Evolutionary conservation across 2,113 vertebrate genomes (phyloP).

Genomic region (Syngnathus scovelli): DNA sequence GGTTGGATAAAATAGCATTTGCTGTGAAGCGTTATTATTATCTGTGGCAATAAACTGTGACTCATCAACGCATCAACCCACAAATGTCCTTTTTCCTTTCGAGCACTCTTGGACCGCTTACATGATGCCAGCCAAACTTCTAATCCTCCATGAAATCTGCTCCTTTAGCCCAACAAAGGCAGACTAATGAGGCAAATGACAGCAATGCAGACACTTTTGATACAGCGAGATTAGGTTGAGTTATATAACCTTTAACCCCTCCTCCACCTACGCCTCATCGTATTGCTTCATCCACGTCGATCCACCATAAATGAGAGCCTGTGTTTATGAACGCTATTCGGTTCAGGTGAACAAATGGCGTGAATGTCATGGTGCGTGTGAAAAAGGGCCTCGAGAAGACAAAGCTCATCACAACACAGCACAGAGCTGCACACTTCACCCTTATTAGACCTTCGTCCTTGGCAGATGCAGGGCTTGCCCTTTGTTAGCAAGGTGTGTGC

Average conservation of each 20-base stretch:
- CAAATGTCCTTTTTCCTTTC: constrained; percentile 33
- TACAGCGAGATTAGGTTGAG: constrained; percentile 60
- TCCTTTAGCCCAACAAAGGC: constrained; percentile 58
- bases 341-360: constrained; percentile 59
- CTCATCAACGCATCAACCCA: constrained; percentile 41
- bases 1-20: constrained; percentile 22
- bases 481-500: constrained; percentile 64
- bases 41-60: constrained; percentile 47
- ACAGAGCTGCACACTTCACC: constrained; percentile 59
- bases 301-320: constrained; percentile 8
- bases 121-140: constrained; percentile 46
- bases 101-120: constrained; percentile 54
- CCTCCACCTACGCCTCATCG: constrained; percentile 22
- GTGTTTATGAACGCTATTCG: constrained; percentile 63
- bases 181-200: constrained; percentile 60
- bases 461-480: constrained; percentile 73
- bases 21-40: constrained; percentile 36
- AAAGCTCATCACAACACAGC: constrained; percentile 55
- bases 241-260: constrained; percentile 64
- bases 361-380: constrained; percentile 37
- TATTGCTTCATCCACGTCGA: constrained; percentile 30
- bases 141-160: constrained; percentile 68
- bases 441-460: constrained; percentile 75
- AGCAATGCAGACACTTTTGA: constrained; percentile 55
- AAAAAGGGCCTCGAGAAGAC: constrained; percentile 36